Conservation (phyloP, 2,113 vertebrate species). For the Calyptommatus sinebrachiatus region DNA sequence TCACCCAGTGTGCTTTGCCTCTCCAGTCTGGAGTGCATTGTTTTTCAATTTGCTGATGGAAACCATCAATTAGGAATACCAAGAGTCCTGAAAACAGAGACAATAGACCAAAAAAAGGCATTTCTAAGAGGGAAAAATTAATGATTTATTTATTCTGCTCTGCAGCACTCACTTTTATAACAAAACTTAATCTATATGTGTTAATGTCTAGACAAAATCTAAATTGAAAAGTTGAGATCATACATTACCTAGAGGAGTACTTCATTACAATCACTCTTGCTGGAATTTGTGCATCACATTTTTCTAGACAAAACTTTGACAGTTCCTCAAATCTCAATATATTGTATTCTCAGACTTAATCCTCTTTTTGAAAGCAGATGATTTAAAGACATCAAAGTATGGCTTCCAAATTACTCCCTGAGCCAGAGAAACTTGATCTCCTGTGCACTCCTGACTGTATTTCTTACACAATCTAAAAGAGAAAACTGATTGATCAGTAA, state of each 20-base stretch:
- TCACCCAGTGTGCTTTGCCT: constrained; percentile 64
- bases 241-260: constrained; percentile 39
- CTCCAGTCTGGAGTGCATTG: constrained; percentile 55
- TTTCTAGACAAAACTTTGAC: constrained; percentile 47
- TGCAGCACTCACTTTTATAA: constrained; percentile 35
- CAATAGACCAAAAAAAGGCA: constrained; percentile 45
- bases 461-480: no score
- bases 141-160: constrained; percentile 57
- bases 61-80: constrained; percentile 70
- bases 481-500: no score
- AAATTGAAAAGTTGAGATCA: constrained; percentile 43
- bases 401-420: no score
- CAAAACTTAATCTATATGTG: constrained; percentile 49
- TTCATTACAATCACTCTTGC: constrained; percentile 52
- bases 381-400: no score
- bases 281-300: constrained; percentile 31
- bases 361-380: no score
- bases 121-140: constrained; percentile 50
- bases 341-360: no score
- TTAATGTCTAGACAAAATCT: background rate
- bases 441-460: no score
- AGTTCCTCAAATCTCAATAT: no score
- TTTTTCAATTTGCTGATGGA: constrained; percentile 71
- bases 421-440: no score
- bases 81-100: constrained; percentile 53